Conservation (phyloP, 2,113 vertebrate genomes). For the Oncorhynchus tshawytscha region DNA sequence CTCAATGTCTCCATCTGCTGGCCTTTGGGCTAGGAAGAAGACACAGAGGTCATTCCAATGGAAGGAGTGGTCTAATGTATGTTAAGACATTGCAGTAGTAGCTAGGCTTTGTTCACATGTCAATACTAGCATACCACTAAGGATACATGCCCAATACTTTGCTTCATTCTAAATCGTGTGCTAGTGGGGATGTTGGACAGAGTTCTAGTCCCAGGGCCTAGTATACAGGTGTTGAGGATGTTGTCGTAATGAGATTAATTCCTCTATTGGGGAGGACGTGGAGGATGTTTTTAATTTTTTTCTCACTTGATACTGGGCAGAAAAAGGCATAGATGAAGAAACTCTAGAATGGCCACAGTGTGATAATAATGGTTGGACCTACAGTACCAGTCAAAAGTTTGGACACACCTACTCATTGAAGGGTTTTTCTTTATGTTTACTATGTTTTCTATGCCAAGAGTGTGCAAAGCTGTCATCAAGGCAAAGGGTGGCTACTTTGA, state of each 20-base stretch:
- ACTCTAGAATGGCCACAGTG: constrained; percentile 13
- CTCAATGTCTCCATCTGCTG: no score
- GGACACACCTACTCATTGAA: no score
- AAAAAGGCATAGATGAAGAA: constrained; percentile 18
- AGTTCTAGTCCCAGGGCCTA: neutral
- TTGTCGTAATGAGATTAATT: constrained; percentile 77
- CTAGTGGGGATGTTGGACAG: no score
- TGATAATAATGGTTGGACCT: neutral
- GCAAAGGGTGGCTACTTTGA: no score
- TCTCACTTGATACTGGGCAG: constrained; percentile 53
- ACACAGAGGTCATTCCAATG: constrained; percentile 37
- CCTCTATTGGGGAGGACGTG: constrained; percentile 79
- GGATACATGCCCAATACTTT: neutral
- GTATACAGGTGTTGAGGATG: neutral
- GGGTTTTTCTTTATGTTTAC: no score
- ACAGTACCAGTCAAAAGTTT: no score
- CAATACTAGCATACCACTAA: neutral
- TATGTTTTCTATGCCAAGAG: no score
- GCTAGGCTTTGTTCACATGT: neutral
- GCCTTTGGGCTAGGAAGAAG: constrained; percentile 21
- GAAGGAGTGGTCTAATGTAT: constrained; percentile 14
- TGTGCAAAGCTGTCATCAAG: no score
- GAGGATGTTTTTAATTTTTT: constrained; percentile 70
- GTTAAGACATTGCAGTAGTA: neutral
- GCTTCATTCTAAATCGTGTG: neutral